phyloP scores from a whole-genome alignment of 2,888 invertebrate genomes.

The Argynnis bischoffii region DNA sequence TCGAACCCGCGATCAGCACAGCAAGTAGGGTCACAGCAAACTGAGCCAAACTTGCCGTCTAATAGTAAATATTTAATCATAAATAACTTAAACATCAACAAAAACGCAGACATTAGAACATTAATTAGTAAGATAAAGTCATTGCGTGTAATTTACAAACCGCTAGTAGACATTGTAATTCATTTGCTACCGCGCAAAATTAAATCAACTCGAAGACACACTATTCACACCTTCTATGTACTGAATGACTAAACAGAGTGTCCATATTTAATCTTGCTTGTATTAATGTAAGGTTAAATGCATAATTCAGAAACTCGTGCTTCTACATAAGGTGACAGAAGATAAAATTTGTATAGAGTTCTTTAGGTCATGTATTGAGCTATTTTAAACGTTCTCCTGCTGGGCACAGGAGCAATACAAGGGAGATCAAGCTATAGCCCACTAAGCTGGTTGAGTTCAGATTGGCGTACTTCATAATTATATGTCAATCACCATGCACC shows the following conservation, averaged over 20 bases:
- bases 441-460: no score
- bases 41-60: no score
- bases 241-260: slow-evolving; percentile 44
- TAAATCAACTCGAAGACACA: slow-evolving; percentile 38
- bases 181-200: slow-evolving; percentile 41
- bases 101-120: neutral
- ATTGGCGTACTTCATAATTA: no score
- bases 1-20: no score
- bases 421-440: no score
- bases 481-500: no score
- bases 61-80: no score
- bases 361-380: neutral
- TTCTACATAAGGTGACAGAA: slow-evolving; percentile 32
- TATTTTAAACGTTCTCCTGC: neutral
- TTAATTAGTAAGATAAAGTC: slow-evolving; percentile 27
- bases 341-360: neutral
- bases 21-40: no score
- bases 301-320: slow-evolving; percentile 44
- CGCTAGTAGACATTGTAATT: slow-evolving; percentile 38
- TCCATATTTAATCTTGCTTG: slow-evolving; percentile 44
- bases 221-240: slow-evolving; percentile 40
- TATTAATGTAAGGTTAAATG: slow-evolving; percentile 42
- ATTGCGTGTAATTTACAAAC: slow-evolving; percentile 38
- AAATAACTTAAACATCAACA: neutral
- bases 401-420: no score